A percentile compares a stretch with the other conserved stretches of the same genome.
Conservation (phyloP, 2,888 invertebrate genomes). For the Lapara coniferarum region DNA sequence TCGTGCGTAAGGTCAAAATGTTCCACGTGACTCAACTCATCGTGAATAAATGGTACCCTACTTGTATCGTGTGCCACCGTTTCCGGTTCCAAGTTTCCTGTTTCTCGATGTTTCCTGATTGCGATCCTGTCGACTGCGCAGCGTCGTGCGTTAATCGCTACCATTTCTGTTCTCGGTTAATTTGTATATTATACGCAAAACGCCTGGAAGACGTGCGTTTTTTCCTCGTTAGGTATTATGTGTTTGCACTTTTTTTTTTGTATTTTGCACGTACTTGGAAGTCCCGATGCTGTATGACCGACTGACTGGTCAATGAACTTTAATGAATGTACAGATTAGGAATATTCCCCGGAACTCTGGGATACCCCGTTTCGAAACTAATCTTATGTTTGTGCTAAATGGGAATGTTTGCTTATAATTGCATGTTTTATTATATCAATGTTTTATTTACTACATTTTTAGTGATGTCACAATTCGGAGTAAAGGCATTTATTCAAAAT, state of each 20-base stretch:
- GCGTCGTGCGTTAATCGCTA: not conserved
- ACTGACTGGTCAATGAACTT: not conserved
- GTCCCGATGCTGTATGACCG: not conserved
- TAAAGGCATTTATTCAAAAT: too few relatives aligned
- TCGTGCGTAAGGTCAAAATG: slow-evolving; percentile 19
- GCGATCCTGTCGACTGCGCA: slow-evolving; percentile 4
- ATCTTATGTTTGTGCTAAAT: not conserved
- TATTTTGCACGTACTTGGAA: not conserved
- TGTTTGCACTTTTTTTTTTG: not conserved
- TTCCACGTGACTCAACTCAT: slow-evolving; percentile 8
- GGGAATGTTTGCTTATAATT: too few relatives aligned
- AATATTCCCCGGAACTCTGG: not conserved
- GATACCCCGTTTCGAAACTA: not conserved
- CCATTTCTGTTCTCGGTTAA: not conserved
- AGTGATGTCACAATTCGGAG: too few relatives aligned
- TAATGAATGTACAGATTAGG: too few relatives aligned
- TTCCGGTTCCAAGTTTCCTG: slow-evolving; percentile 20
- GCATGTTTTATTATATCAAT: too few relatives aligned
- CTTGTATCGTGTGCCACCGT: not conserved
- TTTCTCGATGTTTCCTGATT: slow-evolving; percentile 16
- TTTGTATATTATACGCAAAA: not conserved
- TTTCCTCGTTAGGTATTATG: not conserved
- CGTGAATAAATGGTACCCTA: slow-evolving; percentile 10
- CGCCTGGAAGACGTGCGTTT: not conserved
- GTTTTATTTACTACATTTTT: too few relatives aligned